Percentiles rank a stretch among this genome's conserved stretches.
Conservation (phyloP, 2,888 invertebrate genomes). For the Frankliniella intonsa region DNA sequence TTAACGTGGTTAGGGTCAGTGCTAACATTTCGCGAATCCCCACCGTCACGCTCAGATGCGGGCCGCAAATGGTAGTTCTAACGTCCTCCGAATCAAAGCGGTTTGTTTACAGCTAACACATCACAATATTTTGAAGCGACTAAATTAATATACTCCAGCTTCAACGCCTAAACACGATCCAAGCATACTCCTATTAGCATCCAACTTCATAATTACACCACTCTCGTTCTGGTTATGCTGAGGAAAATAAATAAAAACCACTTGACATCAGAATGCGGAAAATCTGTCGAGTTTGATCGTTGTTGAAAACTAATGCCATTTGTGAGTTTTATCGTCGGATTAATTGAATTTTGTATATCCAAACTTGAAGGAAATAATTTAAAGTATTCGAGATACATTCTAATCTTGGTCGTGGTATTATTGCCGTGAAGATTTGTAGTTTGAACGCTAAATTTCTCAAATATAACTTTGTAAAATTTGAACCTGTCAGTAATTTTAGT, state of each 20-base stretch:
- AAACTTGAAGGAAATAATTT: background rate
- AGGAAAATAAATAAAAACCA: too few relatives aligned
- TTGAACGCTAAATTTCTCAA: too few relatives aligned
- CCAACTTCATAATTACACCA: background rate
- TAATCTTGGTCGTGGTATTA: slow-evolving; percentile 6
- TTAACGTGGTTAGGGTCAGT: background rate
- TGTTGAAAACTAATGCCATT: too few relatives aligned
- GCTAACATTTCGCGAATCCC: background rate
- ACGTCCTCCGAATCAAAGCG: background rate
- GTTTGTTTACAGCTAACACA: background rate
- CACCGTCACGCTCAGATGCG: too few relatives aligned
- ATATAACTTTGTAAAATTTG: too few relatives aligned
- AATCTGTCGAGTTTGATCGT: too few relatives aligned
- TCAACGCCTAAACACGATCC: background rate
- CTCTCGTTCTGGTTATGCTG: background rate
- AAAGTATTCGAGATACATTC: background rate
- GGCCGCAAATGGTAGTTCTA: too few relatives aligned
- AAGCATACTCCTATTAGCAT: too few relatives aligned
- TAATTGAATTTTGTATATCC: background rate
- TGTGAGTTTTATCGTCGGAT: too few relatives aligned
- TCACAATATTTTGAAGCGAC: background rate
- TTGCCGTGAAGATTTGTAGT: background rate
- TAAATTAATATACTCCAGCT: background rate
- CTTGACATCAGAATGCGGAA: too few relatives aligned
- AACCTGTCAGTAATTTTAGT: too few relatives aligned